Conservation (phyloP, 2,888 invertebrate genomes). For the Lepeophtheirus nordmannii region DNA sequence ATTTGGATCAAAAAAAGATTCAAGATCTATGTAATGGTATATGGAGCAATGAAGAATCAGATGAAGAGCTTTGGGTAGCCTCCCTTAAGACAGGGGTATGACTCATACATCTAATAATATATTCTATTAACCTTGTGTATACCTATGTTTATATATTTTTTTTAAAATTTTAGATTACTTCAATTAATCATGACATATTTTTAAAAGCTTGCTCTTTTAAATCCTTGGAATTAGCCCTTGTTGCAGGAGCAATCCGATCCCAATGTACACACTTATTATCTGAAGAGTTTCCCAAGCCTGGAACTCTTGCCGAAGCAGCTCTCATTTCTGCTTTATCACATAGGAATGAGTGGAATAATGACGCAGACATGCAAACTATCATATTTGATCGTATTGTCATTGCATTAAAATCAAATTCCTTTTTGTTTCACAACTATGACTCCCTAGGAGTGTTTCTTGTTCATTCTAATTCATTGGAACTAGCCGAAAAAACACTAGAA, state of each 20-base stretch:
- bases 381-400: background rate
- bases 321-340: background rate
- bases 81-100: background rate
- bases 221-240: background rate
- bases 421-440: background rate
- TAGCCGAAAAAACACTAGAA: background rate
- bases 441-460: background rate
- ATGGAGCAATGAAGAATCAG: background rate
- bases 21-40: background rate
- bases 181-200: background rate
- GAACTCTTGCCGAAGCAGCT: background rate
- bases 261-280: background rate
- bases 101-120: too few relatives aligned
- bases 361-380: background rate
- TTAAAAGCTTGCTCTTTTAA: background rate
- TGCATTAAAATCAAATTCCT: background rate
- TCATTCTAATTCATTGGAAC: background rate
- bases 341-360: background rate
- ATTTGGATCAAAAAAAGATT: background rate
- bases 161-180: background rate
- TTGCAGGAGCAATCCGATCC: background rate
- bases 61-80: background rate
- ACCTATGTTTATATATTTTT: too few relatives aligned
- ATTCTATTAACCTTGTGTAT: too few relatives aligned
- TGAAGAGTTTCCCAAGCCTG: background rate